A percentile compares a stretch with the other conserved stretches of the same genome.
phyloP scores from a whole-genome alignment of 2,113 vertebrate species.

The Neoarius graeffei region DNA sequence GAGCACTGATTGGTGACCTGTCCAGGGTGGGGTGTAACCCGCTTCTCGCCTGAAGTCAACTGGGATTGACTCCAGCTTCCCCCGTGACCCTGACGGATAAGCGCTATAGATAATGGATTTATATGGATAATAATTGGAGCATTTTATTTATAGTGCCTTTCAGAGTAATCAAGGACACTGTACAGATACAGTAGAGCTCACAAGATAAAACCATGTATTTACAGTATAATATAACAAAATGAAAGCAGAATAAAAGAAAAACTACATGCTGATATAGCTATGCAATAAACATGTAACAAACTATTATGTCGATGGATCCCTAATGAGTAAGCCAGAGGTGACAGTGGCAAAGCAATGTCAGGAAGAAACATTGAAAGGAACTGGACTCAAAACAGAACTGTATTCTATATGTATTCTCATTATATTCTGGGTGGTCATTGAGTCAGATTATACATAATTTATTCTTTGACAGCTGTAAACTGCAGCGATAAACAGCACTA shows the following conservation, averaged over 20 bases:
- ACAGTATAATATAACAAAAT: too few species aligned
- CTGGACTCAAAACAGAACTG: background rate
- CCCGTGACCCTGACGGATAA: too few species aligned
- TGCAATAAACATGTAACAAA: background rate
- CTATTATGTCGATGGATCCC: background rate
- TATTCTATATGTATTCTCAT: too few species aligned
- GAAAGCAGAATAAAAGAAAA: background rate
- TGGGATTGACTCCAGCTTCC: too few species aligned
- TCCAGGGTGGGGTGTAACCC: background rate
- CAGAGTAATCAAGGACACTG: background rate
- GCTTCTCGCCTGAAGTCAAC: background rate
- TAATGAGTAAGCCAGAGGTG: background rate
- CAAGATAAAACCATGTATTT: background rate
- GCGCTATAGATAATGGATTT: background rate
- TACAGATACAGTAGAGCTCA: background rate
- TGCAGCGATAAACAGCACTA: background rate
- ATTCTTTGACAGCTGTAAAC: background rate
- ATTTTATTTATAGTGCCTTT: background rate
- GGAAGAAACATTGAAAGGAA: background rate
- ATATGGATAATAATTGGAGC: background rate
- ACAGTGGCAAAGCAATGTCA: background rate
- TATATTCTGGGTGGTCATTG: background rate
- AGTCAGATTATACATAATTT: background rate
- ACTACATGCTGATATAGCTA: background rate
- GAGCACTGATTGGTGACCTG: background rate